These are phyloP conservation scores for Gnathonemus longibarbis DNA, from an alignment of 2,113 vertebrate species.

Conservation along the genomic window DNA sequence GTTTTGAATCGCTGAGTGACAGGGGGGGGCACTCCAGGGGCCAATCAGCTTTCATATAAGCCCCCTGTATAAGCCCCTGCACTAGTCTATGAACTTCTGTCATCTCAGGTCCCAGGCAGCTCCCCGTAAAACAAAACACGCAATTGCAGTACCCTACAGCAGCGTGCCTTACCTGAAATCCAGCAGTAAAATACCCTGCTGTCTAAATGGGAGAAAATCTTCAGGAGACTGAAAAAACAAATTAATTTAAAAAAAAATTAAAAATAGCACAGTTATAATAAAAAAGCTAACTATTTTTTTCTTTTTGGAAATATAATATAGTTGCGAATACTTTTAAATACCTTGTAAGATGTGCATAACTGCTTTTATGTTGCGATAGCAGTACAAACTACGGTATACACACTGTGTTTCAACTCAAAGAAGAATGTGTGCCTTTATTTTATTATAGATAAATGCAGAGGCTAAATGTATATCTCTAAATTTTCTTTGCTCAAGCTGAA, in stretches of 20 bases:
- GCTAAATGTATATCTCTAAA: neutral
- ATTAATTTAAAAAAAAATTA: neutral
- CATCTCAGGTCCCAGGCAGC: neutral
- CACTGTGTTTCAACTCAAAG: neutral
- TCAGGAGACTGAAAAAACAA: neutral
- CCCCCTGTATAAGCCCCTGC: neutral
- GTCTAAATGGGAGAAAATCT: neutral
- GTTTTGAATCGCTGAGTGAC: neutral
- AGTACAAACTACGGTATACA: neutral
- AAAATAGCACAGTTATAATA: neutral
- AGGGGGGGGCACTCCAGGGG: neutral
- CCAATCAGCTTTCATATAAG: neutral
- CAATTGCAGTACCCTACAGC: neutral
- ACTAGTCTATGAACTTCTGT: neutral
- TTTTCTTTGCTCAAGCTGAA: neutral
- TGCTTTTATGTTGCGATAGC: neutral
- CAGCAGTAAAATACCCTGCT: neutral
- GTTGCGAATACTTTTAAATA: neutral
- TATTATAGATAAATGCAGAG: neutral
- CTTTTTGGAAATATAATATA: neutral
- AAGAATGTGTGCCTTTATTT: neutral
- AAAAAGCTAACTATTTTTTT: neutral
- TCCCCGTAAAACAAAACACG: neutral
- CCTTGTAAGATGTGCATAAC: neutral
- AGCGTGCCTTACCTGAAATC: neutral